phyloP scores from a whole-genome alignment of 2,113 vertebrate genomes.

The Xiphophorus hellerii region DNA sequence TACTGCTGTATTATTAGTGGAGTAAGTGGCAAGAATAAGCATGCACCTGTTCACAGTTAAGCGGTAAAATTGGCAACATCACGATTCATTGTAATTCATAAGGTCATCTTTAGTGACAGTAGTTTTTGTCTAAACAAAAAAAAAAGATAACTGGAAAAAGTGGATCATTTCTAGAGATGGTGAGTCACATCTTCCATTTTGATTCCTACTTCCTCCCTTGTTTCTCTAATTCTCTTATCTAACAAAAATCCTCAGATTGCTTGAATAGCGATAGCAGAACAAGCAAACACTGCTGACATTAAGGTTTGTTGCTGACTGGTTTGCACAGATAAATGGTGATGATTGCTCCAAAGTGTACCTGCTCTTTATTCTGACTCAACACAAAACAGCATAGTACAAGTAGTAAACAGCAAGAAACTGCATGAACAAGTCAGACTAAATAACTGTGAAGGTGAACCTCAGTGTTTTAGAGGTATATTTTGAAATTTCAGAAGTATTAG shows the following conservation, averaged over 20 bases:
- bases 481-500: slow-evolving; percentile 15
- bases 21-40: background rate
- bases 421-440: background rate
- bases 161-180: background rate
- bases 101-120: background rate
- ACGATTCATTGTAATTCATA: background rate
- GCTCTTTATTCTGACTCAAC: background rate
- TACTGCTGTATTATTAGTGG: background rate
- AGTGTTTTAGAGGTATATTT: slow-evolving; percentile 5
- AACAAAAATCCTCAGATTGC: background rate
- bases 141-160: too few relatives aligned
- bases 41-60: background rate
- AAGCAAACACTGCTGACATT: background rate
- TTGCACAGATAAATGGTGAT: background rate
- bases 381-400: background rate
- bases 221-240: background rate
- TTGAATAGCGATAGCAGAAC: background rate
- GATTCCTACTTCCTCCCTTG: background rate
- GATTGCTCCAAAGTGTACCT: too few relatives aligned
- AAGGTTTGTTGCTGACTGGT: background rate
- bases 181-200: background rate
- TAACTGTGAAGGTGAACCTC: background rate
- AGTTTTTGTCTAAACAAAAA: too few relatives aligned
- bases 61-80: background rate
- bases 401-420: background rate